Base-by-base conservation (phyloP, 64 coral and sea anemone genomes). In the Porites australiensis region DNA sequence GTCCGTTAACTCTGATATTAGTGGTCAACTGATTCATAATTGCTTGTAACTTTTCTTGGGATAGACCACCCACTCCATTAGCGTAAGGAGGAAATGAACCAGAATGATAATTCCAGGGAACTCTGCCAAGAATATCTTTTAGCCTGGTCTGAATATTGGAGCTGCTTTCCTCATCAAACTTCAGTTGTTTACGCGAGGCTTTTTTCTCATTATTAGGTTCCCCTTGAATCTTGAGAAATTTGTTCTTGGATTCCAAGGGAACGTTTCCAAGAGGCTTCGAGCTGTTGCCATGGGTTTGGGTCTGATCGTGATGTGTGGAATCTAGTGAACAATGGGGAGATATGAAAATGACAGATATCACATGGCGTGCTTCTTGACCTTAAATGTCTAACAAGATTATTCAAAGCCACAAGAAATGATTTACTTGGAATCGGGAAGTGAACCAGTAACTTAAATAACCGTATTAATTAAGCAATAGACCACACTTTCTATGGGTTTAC, bases 1-100 rank as follows among this genome's bases (percentile, higher is more conserved):
- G 44, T 5, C 81, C 81, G 46, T 84, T 84, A 0, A 84, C 81
- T 69, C 81, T 84, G 81, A 84, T 84, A 12, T 84, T 63, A 84
- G 50, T 84, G 15, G 81, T 84, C 64, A 84, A 19, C 81, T 69
- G 81, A 51, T 69, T 84, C 46, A 84, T 69, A 44, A 84, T 84
- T 20, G 62, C 18, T 64, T n/a, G 11, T 13, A 84, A 60, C 16
- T n/a, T 84, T 43, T 84, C 60, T 52, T 84, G 81, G 9, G 81
- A 84, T 12, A 84, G 44, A 44, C 81, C 81, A 49, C 62, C 81
- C 48, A 14, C 19, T 51, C n/a, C 81, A 48, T 64, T 46, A 68
- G 47, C 63, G 51, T 84, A 84, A 12, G 81, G 69, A 51, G 81
- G 63, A 2, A 51, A 3, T 47, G 64, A 6, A 5, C 48, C 27